Base-by-base conservation (phyloP, 2,888 invertebrate genomes). In the Chouioia cunea region DNA sequence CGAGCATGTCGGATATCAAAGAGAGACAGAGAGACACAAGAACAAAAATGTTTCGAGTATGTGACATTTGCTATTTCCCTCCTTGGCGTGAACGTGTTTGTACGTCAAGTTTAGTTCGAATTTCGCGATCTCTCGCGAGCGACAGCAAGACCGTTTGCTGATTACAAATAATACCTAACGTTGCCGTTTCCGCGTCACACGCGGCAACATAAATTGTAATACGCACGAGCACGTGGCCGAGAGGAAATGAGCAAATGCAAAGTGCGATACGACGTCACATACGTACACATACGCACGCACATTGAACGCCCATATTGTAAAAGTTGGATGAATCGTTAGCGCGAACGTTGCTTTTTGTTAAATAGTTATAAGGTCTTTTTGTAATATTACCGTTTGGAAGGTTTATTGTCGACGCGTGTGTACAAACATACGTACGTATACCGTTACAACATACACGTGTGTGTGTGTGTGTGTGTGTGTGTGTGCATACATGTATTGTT, bases 331-430 rank as follows among this genome's bases (percentile, higher is more conserved):
- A 81, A 75, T 82, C 83, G 82, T 83, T 83, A 82, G 73, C 62
- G 77, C 10, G 36, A 12, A 81, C 79, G 79, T 81, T 81, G 80
- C 74, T 82, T 83, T 83, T 82, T 82, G 84, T 83, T 84, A 78
- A 83, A 82, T 83, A 83, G 82, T 83, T 84, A 79, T 84, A 83
- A 83, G 83, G 74, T 79, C 15, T 70, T 83, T 83, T 83, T 83
- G 81, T 83, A 84, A 83, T 76, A 78, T 81, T 73, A 81, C 80
- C 81, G 79, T 77, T 79, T 82, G 82, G 79, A 76, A 76, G 36
- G 78, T 71, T 80, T 80, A 81, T 81, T 79, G 80, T 77, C 76
- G 76, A 78, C 76, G 62, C 73, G 78, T 12, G 27, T n/a, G 56
- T 8, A 43, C 12, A 36, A 10, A 36, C 12, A 36, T 1, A 36